Percentiles rank a stretch among this genome's conserved stretches.
Conservation (phyloP, 1,140 invertebrate genomes). For the Pteromalus puparum region DNA sequence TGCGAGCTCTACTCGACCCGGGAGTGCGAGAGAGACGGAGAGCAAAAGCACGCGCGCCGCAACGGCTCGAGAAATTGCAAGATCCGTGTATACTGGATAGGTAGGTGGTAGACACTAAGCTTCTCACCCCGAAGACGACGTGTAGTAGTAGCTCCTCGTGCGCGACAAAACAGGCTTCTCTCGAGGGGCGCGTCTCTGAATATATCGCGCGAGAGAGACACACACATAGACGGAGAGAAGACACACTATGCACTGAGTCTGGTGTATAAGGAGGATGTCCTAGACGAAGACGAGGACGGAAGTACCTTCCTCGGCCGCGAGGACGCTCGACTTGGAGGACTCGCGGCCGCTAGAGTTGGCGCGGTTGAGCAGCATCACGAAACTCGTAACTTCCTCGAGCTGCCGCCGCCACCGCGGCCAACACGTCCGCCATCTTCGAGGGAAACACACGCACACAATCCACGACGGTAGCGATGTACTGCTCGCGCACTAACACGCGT, state of each 20-base stretch:
- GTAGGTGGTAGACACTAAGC: not conserved
- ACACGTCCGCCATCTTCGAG: constrained; percentile 59
- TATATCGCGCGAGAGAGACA: not conserved
- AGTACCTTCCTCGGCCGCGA: not conserved
- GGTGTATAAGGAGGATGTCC: not conserved
- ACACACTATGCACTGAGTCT: not conserved
- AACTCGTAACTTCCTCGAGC: constrained; percentile 41
- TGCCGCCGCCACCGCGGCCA: constrained; percentile 39
- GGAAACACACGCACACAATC: constrained; percentile 51
- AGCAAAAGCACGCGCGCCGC: not conserved
- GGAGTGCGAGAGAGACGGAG: not conserved
- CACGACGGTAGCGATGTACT: constrained; percentile 22
- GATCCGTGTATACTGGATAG: too few relatives aligned
- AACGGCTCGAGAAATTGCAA: not conserved
- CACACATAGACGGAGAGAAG: not conserved
- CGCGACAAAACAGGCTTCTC: not conserved
- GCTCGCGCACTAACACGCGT: not conserved
- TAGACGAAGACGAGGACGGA: not conserved
- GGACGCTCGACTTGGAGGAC: constrained; percentile 18
- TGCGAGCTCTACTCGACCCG: not conserved
- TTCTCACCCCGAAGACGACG: not conserved
- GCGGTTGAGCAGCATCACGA: not conserved
- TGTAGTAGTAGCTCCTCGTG: not conserved
- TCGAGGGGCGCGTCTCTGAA: constrained; percentile 2
- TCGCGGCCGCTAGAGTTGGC: constrained; percentile 5